Evolutionary conservation across 1,140 invertebrate species (phyloP).

Genomic region (Daktulosphaira vitifoliae): DNA sequence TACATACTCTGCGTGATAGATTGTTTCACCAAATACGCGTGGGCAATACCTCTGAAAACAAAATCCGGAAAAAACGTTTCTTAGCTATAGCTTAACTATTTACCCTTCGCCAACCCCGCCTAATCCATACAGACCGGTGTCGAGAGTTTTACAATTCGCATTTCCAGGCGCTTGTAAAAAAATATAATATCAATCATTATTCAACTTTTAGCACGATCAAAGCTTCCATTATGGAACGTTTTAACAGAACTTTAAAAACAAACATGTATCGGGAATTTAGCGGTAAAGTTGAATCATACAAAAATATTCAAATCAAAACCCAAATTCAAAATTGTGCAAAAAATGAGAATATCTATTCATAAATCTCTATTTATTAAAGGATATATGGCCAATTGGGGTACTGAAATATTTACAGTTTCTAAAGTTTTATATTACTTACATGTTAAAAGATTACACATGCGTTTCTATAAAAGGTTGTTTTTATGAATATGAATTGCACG

Average conservation of each 20-base stretch:
- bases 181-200: too few species aligned
- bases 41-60: too few species aligned
- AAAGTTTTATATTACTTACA: neutral
- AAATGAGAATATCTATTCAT: neutral
- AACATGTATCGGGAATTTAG: too few species aligned
- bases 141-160: constrained; percentile 41
- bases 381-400: too few species aligned
- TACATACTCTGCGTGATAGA: too few species aligned
- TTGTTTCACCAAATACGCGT: too few species aligned
- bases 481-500: too few species aligned
- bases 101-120: constrained; percentile 22
- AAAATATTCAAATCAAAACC: too few species aligned
- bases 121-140: constrained; percentile 33
- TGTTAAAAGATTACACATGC: neutral
- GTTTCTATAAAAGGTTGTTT: neutral
- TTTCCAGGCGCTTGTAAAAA: constrained; percentile 40
- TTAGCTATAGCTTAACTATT: constrained; percentile 37
- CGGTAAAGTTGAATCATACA: neutral
- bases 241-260: too few species aligned
- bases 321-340: neutral
- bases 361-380: too few species aligned
- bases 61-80: constrained; percentile 43
- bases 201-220: constrained; percentile 42
- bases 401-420: neutral
- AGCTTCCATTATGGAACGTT: too few species aligned